A percentile compares a stretch with the other conserved stretches of the same genome.
These are phyloP conservation scores for Malthinus seriepunctatus DNA, from an alignment of 2,888 invertebrate species.

Conservation along the genomic window DNA sequence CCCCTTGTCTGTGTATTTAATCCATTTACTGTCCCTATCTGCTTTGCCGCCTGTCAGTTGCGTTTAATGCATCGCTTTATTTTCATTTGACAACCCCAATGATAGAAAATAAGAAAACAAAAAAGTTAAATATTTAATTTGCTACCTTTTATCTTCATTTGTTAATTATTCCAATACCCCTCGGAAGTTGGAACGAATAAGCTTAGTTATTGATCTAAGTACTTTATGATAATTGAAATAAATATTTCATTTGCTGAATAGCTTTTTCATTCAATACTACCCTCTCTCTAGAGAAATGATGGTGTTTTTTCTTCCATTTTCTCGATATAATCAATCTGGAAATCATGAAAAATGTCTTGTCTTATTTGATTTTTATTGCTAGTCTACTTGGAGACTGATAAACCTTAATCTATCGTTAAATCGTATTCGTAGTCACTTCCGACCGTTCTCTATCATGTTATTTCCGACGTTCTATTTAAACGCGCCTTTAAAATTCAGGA, in stretches of 20 bases:
- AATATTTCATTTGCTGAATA: constrained; percentile 4
- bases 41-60: constrained; percentile 44
- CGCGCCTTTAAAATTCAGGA: constrained; percentile 34
- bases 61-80: constrained; percentile 50
- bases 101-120: constrained; percentile 21
- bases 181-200: no score
- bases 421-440: constrained; percentile 33
- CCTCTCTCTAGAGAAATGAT: no score
- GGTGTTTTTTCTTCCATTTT: neutral
- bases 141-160: no score
- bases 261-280: neutral
- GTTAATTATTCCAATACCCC: no score
- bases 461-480: constrained; percentile 32
- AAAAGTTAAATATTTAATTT: constrained; percentile 3
- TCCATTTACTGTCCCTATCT: constrained; percentile 47
- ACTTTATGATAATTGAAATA: constrained; percentile 5
- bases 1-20: constrained; percentile 48
- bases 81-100: constrained; percentile 43
- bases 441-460: constrained; percentile 36
- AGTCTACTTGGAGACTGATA: constrained; percentile 35
- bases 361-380: constrained; percentile 23
- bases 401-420: constrained; percentile 41
- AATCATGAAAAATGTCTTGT: constrained; percentile 13
- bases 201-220: neutral
- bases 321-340: constrained; percentile 2